Evolutionary conservation across 2,113 vertebrate genomes (phyloP).

Genomic region (Pipa parva): DNA sequence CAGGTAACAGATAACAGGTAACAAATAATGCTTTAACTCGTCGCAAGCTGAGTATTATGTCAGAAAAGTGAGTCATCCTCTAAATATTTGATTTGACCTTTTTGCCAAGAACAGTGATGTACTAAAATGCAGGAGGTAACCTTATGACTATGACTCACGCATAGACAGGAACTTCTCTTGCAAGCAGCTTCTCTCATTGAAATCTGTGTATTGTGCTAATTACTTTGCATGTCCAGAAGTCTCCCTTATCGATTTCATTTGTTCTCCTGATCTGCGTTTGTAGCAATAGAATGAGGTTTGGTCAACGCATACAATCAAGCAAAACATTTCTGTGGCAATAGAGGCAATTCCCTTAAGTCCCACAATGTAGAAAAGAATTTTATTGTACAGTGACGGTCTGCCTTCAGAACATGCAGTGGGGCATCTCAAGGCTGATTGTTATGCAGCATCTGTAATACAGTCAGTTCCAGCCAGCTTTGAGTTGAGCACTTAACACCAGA

Average conservation of each 20-base stretch:
- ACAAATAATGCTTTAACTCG: too few species aligned
- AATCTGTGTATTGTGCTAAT: constrained; percentile 58
- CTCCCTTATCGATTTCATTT: constrained; percentile 61
- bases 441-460: constrained; percentile 5
- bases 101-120: constrained; percentile 49
- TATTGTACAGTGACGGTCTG: constrained; percentile 11
- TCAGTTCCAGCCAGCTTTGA: constrained; percentile 8
- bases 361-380: constrained; percentile 19
- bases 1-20: too few species aligned
- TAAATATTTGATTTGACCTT: too few species aligned
- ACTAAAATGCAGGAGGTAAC: too few species aligned
- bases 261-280: constrained; percentile 47
- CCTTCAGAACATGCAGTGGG: constrained; percentile 10
- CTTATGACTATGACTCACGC: constrained; percentile 56
- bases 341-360: constrained; percentile 24
- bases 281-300: constrained; percentile 39
- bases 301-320: constrained; percentile 48
- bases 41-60: too few species aligned
- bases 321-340: constrained; percentile 40
- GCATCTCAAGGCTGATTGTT: constrained; percentile 29
- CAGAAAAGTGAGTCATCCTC: too few species aligned
- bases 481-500: constrained; percentile 10
- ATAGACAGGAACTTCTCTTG: constrained; percentile 45
- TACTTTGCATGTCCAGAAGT: constrained; percentile 54
- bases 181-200: constrained; percentile 64